Conservation (phyloP, 1,140 invertebrate genomes). For the Drosophila sp. region DNA sequence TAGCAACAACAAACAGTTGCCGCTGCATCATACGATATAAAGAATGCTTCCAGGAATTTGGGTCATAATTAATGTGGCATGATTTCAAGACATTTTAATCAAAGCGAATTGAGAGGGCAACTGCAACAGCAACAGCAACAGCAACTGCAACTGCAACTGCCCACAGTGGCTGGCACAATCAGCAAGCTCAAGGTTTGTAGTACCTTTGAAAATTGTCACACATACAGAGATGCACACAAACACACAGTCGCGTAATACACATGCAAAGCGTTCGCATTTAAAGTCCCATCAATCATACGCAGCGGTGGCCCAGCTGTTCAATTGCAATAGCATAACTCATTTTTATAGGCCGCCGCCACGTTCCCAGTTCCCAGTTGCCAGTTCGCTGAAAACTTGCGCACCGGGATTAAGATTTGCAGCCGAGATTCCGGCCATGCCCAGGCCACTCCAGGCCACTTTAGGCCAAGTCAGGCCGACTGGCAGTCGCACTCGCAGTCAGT, state of each 20-base stretch:
- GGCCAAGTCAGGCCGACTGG: neutral
- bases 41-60: conserved; percentile 84
- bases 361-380: conserved; percentile 67
- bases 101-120: conserved; percentile 60
- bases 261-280: conserved; percentile 44
- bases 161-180: conserved; percentile 16
- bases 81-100: conserved; percentile 84
- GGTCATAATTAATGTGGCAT: conserved; percentile 85
- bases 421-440: conserved; percentile 66
- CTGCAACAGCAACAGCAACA: conserved; percentile 14
- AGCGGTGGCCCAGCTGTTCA: conserved; percentile 82
- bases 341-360: conserved; percentile 78
- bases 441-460: conserved; percentile 12
- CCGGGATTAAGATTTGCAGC: conserved; percentile 83
- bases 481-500: conserved; percentile 67
- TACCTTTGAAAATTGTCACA: conserved; percentile 57
- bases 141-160: conserved; percentile 11
- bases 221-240: neutral
- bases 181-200: conserved; percentile 33
- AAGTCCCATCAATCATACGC: conserved; percentile 83
- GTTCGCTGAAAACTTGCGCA: conserved; percentile 83
- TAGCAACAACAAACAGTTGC: conserved; percentile 56
- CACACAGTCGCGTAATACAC: neutral
- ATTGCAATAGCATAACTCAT: conserved; percentile 82
- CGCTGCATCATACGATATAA: conserved; percentile 80